phyloP scores from a whole-genome alignment of 2,797 vertebrate species.

The Fundulus diaphanus region DNA sequence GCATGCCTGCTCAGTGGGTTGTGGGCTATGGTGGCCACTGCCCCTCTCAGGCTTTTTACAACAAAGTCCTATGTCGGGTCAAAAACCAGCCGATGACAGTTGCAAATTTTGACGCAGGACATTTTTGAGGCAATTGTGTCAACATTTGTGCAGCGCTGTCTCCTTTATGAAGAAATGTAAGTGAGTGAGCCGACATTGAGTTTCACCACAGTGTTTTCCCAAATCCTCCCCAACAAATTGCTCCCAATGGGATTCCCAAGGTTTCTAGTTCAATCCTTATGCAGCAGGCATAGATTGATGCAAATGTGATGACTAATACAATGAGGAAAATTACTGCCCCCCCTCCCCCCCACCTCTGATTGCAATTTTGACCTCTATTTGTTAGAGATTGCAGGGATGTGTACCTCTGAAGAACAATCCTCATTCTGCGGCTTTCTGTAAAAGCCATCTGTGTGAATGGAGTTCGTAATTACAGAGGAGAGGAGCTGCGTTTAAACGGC shows the following conservation, averaged over 20 bases:
- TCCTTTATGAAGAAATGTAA: slow-evolving; percentile 68
- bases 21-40: slow-evolving; percentile 74
- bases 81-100: slow-evolving; percentile 39
- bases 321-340: slow-evolving; percentile 39
- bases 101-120: slow-evolving; percentile 67
- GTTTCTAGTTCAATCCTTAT: slow-evolving; percentile 52
- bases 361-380: slow-evolving; percentile 62
- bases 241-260: slow-evolving; percentile 63
- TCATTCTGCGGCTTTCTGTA: slow-evolving; percentile 57
- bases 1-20: slow-evolving; percentile 76
- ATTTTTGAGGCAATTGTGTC: slow-evolving; percentile 81
- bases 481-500: slow-evolving; percentile 75
- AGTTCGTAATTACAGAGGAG: slow-evolving; percentile 76
- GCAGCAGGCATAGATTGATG: slow-evolving; percentile 39
- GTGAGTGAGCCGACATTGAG: slow-evolving; percentile 51
- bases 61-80: slow-evolving; percentile 55
- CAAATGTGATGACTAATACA: slow-evolving; percentile 56
- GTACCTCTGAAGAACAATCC: slow-evolving; percentile 54
- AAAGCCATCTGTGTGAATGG: slow-evolving; percentile 62
- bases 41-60: slow-evolving; percentile 77
- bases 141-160: slow-evolving; percentile 67
- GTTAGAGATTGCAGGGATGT: slow-evolving; percentile 53
- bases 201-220: slow-evolving; percentile 74
- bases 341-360: slow-evolving; percentile 42
- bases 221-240: slow-evolving; percentile 69